Percentiles rank a stretch among this genome's conserved stretches.
phyloP scores from a whole-genome alignment of 2,888 invertebrate species.

The Troglohyphantes excavatus region DNA sequence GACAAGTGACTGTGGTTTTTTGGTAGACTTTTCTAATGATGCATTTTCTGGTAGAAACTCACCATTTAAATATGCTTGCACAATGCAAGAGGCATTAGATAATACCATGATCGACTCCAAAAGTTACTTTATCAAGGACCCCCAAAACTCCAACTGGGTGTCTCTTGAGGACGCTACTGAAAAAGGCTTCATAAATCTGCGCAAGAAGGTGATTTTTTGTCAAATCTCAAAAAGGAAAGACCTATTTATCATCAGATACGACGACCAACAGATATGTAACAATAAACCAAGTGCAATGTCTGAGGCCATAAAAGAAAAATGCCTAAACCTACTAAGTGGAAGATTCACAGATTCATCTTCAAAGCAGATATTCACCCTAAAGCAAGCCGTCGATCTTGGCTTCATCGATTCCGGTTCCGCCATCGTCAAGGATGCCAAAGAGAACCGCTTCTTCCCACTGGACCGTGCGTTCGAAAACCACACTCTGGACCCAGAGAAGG shows the following conservation, averaged over 20 bases:
- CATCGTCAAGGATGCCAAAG: constrained; percentile 82
- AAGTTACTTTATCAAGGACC: constrained; percentile 90
- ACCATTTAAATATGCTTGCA: constrained; percentile 88
- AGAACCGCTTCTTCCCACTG: constrained; percentile 82
- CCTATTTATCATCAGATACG: constrained; percentile 89
- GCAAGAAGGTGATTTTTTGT: constrained; percentile 88
- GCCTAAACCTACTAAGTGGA: constrained; percentile 88
- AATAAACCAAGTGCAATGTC: constrained; percentile 90
- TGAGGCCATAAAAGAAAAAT: constrained; percentile 89
- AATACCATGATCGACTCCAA: constrained; percentile 90
- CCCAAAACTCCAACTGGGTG: constrained; percentile 89
- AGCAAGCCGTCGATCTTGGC: constrained; percentile 84
- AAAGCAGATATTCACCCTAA: constrained; percentile 85
- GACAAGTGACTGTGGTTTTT: constrained; percentile 85
- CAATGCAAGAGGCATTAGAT: constrained; percentile 83
- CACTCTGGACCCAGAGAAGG: constrained; percentile 82
- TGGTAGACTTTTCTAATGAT: constrained; percentile 12
- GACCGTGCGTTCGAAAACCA: constrained; percentile 83
- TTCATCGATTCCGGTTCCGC: constrained; percentile 92
- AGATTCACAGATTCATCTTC: constrained; percentile 87
- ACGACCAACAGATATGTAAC: constrained; percentile 88
- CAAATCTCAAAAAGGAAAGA: constrained; percentile 86
- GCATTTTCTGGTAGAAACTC: constrained; percentile 82
- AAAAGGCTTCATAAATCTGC: constrained; percentile 89
- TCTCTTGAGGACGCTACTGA: constrained; percentile 93